Percentiles rank a stretch among this genome's conserved stretches.
phyloP scores from a whole-genome alignment of 2,888 invertebrate species.

The Bedellia somnulentella region DNA sequence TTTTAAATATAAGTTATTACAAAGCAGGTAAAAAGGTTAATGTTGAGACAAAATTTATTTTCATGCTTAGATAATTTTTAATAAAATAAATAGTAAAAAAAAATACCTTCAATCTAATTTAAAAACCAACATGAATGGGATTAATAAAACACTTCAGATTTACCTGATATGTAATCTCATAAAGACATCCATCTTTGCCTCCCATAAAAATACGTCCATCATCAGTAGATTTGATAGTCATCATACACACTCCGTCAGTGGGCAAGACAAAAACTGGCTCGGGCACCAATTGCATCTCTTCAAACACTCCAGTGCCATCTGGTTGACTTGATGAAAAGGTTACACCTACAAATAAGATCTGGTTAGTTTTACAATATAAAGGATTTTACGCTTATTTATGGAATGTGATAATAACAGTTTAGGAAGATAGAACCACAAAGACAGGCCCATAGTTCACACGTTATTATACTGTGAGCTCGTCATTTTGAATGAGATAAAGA shows the following conservation, averaged over 20 bases:
- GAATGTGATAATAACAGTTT: too few species aligned
- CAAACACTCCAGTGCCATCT: slow-evolving; percentile 48
- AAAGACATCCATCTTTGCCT: slow-evolving; percentile 90
- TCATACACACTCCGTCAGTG: slow-evolving; percentile 85
- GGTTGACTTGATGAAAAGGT: slow-evolving; percentile 56
- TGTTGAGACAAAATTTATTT: neutral
- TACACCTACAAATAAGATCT: slow-evolving; percentile 45
- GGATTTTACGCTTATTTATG: too few species aligned
- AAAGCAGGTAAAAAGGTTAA: neutral
- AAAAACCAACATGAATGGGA: too few species aligned
- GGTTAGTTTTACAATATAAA: too few species aligned
- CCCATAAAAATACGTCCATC: slow-evolving; percentile 93
- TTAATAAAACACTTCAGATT: neutral
- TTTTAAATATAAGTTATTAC: too few species aligned
- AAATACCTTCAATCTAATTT: too few species aligned
- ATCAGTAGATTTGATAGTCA: slow-evolving; percentile 77
- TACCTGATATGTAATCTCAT: slow-evolving; percentile 94
- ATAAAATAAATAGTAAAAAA: too few species aligned
- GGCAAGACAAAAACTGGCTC: slow-evolving; percentile 93
- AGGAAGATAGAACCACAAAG: too few species aligned
- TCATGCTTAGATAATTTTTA: too few species aligned
- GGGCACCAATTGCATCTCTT: slow-evolving; percentile 88
- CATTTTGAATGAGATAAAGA: too few species aligned
- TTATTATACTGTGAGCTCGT: too few species aligned
- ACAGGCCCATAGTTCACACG: too few species aligned